These are phyloP conservation scores for Cassiopea xamachana DNA, from an alignment of 30 jellyfish, hydroid and myxozoan species.

Conservation along the genomic window DNA sequence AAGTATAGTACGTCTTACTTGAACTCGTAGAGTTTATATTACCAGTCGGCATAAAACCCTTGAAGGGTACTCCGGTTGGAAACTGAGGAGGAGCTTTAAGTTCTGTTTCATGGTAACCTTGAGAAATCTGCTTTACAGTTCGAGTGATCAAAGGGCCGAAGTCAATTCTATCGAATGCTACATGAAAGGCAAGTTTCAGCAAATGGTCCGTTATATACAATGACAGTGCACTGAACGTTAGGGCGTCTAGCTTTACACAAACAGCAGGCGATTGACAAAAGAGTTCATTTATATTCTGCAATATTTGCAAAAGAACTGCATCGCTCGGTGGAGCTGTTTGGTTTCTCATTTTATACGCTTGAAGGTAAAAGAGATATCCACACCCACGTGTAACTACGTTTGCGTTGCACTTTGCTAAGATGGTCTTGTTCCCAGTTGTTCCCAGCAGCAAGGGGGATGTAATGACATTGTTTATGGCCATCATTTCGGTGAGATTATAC, in stretches of 20 bases:
- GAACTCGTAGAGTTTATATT: neutral
- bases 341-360: neutral
- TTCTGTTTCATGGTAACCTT: conserved; percentile 54
- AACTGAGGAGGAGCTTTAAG: conserved; percentile 41
- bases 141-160: conserved; percentile 75
- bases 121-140: conserved; percentile 49
- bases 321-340: conserved; percentile 7
- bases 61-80: conserved; percentile 66
- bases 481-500: conserved; percentile 61
- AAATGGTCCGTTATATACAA: conserved; percentile 62
- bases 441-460: conserved; percentile 62
- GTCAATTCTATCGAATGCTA: conserved; percentile 41
- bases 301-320: neutral
- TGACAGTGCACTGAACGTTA: conserved; percentile 18
- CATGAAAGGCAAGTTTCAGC: conserved; percentile 55
- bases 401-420: conserved; percentile 43
- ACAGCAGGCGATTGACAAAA: conserved; percentile 50
- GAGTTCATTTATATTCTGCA: conserved; percentile 21
- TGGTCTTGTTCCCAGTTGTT: conserved; percentile 34
- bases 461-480: conserved; percentile 41
- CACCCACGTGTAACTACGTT: conserved; percentile 59
- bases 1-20: conserved; percentile 22
- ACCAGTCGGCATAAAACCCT: conserved; percentile 36
- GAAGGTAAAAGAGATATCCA: conserved; percentile 57
- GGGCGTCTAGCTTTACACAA: conserved; percentile 14